phyloP scores from a whole-genome alignment of 2,113 vertebrate species.

The Pseudopodoces humilis region DNA sequence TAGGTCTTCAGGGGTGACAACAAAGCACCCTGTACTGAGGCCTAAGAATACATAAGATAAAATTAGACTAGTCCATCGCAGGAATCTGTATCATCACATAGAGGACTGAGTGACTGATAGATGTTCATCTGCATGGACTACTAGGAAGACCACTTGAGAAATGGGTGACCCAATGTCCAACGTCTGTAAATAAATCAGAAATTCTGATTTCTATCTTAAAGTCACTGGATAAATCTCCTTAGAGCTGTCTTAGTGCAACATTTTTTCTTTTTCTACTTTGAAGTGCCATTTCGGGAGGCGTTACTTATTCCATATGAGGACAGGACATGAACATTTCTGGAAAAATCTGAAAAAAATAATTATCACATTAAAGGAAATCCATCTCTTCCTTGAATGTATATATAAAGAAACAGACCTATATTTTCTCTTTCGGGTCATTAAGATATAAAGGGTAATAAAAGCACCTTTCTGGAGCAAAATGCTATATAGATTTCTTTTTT shows the following conservation, averaged over 20 bases:
- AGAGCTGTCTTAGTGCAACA: background rate
- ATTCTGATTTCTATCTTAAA: background rate
- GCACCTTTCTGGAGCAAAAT: background rate
- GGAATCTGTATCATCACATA: background rate
- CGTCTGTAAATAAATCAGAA: background rate
- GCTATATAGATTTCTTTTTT: slow-evolving; percentile 4
- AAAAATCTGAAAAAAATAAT: background rate
- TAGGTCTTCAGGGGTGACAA: background rate
- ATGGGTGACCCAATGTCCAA: background rate
- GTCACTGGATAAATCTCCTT: background rate
- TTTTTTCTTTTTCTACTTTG: background rate
- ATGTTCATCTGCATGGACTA: background rate
- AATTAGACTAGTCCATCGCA: background rate
- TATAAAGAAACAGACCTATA: background rate
- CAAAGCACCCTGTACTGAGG: background rate
- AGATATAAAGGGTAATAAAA: background rate
- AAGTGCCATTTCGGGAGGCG: rapidly evolving
- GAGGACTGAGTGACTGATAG: background rate
- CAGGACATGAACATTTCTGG: background rate
- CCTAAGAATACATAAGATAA: background rate
- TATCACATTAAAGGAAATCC: background rate
- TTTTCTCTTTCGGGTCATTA: background rate
- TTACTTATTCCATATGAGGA: background rate
- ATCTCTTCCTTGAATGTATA: background rate
- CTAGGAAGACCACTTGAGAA: background rate